These are phyloP conservation scores for Polyommatus iphigenia DNA, from an alignment of 2,888 invertebrate species.

Conservation along the genomic window DNA sequence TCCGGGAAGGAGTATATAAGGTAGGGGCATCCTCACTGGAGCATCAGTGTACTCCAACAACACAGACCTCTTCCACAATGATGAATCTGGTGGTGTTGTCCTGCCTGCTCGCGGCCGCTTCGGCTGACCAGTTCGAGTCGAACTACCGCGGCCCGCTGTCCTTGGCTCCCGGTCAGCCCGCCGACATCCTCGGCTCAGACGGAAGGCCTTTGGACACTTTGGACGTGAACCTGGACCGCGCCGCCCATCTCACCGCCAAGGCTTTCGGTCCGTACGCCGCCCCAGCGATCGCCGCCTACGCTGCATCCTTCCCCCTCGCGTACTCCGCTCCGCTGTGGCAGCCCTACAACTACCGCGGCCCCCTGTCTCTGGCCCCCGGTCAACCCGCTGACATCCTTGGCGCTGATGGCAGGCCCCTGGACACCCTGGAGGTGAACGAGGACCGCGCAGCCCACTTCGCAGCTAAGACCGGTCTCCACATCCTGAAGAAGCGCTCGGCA, in stretches of 20 bases:
- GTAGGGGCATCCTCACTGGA: constrained; percentile 42
- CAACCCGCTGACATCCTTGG: constrained; percentile 70
- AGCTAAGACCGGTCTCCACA: constrained; percentile 64
- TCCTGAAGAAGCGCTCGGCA: constrained; percentile 56
- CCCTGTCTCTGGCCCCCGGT: constrained; percentile 68
- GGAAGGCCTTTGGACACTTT: constrained; percentile 71
- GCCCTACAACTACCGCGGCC: constrained; percentile 63
- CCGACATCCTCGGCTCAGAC: constrained; percentile 66
- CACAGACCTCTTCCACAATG: constrained; percentile 75
- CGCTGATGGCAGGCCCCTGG: constrained; percentile 69
- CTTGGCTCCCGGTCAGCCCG: constrained; percentile 70
- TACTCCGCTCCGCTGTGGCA: constrained; percentile 50
- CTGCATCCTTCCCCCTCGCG: constrained; percentile 42
- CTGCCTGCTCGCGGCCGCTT: constrained; percentile 80
- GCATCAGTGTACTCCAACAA: constrained; percentile 67
- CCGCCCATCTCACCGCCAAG: constrained; percentile 67
- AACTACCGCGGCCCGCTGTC: constrained; percentile 70
- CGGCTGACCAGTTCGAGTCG: constrained; percentile 45
- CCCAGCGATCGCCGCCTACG: constrained; percentile 39
- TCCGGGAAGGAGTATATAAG: constrained; percentile 60
- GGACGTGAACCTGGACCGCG: constrained; percentile 71
- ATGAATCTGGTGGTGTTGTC: constrained; percentile 82
- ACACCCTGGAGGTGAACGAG: constrained; percentile 70
- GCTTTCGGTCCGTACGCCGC: constrained; percentile 46
- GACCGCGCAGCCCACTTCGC: constrained; percentile 69